A percentile compares a stretch with the other conserved stretches of the same genome.
Evolutionary conservation across 2,797 vertebrate genomes (phyloP).

Genomic region (Clamator glandarius): DNA sequence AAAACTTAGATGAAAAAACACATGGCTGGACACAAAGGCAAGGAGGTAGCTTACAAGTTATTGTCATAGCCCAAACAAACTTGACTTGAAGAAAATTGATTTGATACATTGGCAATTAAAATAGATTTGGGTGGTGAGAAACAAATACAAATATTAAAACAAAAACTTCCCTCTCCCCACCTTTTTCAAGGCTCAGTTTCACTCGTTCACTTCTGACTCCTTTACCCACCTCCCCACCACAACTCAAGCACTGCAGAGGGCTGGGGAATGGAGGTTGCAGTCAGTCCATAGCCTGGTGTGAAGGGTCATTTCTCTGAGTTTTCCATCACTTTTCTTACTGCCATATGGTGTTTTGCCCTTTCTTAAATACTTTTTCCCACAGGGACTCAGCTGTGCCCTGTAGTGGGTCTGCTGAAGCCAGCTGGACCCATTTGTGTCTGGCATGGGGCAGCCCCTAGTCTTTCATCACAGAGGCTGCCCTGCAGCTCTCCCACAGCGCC

Average conservation of each 20-base stretch:
- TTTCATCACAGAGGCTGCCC: background rate
- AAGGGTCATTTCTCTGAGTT: background rate
- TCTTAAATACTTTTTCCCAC: background rate
- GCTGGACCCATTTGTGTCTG: background rate
- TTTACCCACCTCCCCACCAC: background rate
- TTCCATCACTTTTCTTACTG: background rate
- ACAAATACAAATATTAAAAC: background rate
- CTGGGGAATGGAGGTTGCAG: fast-evolving
- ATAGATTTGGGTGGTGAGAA: background rate
- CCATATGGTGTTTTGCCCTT: background rate
- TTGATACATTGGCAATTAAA: background rate
- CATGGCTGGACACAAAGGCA: background rate
- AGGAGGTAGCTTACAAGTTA: background rate
- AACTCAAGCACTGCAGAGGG: fast-evolving
- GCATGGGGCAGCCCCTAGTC: background rate
- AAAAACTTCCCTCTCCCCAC: background rate
- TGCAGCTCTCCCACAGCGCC: background rate
- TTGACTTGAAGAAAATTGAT: background rate
- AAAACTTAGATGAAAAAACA: background rate
- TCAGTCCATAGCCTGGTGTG: background rate
- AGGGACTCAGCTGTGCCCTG: background rate
- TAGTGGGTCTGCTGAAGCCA: background rate
- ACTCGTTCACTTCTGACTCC: background rate
- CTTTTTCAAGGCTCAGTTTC: background rate
- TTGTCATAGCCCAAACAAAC: background rate